Conservation (phyloP, 2,797 vertebrate genomes). For the Staurois parvus region DNA sequence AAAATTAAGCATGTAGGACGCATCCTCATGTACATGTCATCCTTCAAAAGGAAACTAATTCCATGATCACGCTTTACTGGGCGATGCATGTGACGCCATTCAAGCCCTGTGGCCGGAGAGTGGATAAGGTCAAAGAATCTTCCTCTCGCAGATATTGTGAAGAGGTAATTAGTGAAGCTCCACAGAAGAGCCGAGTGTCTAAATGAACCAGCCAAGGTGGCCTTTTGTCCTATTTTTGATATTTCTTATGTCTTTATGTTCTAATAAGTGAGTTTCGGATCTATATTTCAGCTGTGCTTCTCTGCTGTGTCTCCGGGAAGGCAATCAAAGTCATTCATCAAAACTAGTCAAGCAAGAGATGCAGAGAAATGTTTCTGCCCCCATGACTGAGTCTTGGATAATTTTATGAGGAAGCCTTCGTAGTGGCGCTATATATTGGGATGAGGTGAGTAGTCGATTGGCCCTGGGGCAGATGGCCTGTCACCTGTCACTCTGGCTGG, state of each 20-base stretch:
- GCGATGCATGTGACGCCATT: neutral
- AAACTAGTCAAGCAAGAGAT: conserved; percentile 17
- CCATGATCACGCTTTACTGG: conserved; percentile 15
- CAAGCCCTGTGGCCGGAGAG: neutral
- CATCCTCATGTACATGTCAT: neutral
- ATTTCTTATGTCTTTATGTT: conserved; percentile 12
- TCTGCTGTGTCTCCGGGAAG: neutral
- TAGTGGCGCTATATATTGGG: neutral
- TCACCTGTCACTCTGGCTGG: neutral
- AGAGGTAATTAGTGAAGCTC: conserved; percentile 15
- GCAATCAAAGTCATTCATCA: conserved; percentile 54
- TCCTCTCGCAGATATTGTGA: neutral
- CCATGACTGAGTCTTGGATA: conserved; percentile 22
- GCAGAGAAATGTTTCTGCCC: conserved; percentile 9
- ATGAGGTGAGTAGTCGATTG: conserved; percentile 14
- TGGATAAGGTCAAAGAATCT: conserved; percentile 10
- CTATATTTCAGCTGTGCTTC: neutral
- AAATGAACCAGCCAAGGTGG: neutral
- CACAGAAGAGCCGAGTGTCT: neutral
- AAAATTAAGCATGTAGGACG: neutral
- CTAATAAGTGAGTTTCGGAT: conserved; percentile 20
- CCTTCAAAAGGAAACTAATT: neutral
- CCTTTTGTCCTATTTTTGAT: conserved; percentile 34
- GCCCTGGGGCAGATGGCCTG: neutral
- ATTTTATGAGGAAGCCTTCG: conserved; percentile 4